Conservation (phyloP, 2,113 vertebrate species). For the Lophochroa leadbeateri region DNA sequence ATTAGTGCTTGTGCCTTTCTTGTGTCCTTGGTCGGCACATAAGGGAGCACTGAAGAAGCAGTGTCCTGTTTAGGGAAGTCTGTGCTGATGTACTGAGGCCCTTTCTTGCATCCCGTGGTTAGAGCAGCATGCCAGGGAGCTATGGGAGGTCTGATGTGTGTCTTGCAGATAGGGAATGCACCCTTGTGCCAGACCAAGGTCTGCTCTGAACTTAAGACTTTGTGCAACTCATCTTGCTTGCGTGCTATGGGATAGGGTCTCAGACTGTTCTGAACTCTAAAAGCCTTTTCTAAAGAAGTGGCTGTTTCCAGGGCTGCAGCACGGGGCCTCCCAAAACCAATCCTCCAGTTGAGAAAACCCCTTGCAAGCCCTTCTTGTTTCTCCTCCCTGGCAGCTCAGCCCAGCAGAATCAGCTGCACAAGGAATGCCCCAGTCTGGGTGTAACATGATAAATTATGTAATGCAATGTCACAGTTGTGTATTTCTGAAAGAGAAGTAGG, state of each 20-base stretch:
- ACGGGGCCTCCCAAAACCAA: background rate
- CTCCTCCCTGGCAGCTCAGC: background rate
- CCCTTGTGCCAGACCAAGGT: background rate
- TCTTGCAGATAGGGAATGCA: background rate
- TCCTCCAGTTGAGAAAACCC: background rate
- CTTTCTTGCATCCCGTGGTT: fast-evolving
- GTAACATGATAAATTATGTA: conserved; percentile 54
- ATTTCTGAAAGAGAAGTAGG: conserved; percentile 56
- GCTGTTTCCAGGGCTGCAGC: background rate
- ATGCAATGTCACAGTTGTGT: conserved; percentile 27
- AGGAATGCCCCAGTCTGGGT: background rate
- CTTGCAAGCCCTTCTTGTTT: background rate
- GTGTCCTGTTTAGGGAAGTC: background rate
- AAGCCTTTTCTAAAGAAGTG: background rate
- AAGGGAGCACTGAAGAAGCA: background rate
- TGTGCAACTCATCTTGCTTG: background rate
- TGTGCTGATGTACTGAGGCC: background rate
- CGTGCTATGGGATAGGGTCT: background rate
- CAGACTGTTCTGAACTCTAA: background rate
- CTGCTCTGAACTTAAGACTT: background rate
- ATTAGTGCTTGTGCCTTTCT: background rate
- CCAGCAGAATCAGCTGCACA: background rate
- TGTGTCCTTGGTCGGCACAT: fast-evolving
- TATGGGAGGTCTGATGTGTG: fast-evolving
- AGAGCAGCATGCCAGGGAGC: background rate